A percentile compares a stretch with the other conserved stretches of the same genome.
phyloP scores from a whole-genome alignment of 2,888 invertebrate genomes.

The Pterostichus niger region DNA sequence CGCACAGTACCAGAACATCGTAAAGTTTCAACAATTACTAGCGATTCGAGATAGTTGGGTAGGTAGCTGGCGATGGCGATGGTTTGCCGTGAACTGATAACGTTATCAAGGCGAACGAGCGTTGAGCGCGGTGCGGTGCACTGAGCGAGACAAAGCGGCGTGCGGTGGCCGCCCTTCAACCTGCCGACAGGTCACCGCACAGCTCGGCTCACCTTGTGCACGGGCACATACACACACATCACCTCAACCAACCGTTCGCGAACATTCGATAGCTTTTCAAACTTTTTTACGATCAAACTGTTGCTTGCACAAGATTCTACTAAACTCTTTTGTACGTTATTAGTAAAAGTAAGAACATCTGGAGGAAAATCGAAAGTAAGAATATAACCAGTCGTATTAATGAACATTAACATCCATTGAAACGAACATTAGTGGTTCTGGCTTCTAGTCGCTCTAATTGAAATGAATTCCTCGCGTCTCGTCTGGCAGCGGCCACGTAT shows the following conservation, averaged over 20 bases:
- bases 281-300: conserved; percentile 5
- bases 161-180: conserved; percentile 74
- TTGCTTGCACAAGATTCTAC: no score
- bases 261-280: conserved; percentile 24
- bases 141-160: conserved; percentile 60
- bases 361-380: conserved; percentile 41
- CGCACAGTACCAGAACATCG: conserved; percentile 13
- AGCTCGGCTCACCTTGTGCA: conserved; percentile 75
- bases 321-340: neutral
- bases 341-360: neutral
- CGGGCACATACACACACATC: conserved; percentile 70
- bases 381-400: conserved; percentile 22
- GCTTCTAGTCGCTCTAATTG: conserved; percentile 52
- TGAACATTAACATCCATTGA: conserved; percentile 56
- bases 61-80: neutral
- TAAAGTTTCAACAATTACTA: neutral
- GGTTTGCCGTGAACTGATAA: conserved; percentile 37
- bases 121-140: conserved; percentile 29
- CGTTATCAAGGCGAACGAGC: conserved; percentile 49
- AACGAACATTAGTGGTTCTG: conserved; percentile 56
- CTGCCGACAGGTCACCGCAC: conserved; percentile 75
- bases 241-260: conserved; percentile 71
- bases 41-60: conserved; percentile 17
- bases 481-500: neutral
- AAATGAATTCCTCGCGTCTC: conserved; percentile 50